phyloP scores from a whole-genome alignment of 2,797 vertebrate species.

The Lacerta bilineata region DNA sequence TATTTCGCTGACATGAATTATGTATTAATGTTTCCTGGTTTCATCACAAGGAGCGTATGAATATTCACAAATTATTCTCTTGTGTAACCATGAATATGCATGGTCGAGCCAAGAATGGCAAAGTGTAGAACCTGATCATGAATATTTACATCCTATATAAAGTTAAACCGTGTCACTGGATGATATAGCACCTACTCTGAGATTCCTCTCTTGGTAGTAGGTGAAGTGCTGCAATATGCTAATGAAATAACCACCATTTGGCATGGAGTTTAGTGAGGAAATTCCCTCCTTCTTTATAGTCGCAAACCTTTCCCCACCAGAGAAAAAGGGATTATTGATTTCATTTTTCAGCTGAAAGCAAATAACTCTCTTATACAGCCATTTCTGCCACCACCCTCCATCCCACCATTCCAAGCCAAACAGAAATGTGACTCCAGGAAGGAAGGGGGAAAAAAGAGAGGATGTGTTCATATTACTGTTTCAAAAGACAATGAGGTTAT shows the following conservation, averaged over 20 bases:
- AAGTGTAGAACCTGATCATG: constrained; percentile 4
- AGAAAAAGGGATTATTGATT: constrained; percentile 17
- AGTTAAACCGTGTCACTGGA: constrained; percentile 24
- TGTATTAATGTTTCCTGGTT: constrained; percentile 32
- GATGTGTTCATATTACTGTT: not conserved
- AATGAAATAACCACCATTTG: not conserved
- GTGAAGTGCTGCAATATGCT: constrained; percentile 1
- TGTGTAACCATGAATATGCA: constrained; percentile 27
- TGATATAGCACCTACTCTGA: not conserved
- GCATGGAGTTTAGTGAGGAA: not conserved
- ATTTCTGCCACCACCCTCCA: constrained; percentile 8
- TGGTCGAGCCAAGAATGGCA: constrained; percentile 29
- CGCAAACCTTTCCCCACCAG: constrained; percentile 1
- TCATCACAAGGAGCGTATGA: constrained; percentile 22
- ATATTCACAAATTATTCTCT: constrained; percentile 29
- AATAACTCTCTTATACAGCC: not conserved
- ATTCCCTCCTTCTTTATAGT: not conserved
- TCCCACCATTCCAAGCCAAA: constrained; percentile 1
- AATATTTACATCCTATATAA: not conserved
- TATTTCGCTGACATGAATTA: constrained; percentile 18
- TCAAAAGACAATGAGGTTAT: too few species aligned
- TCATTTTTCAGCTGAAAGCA: constrained; percentile 30
- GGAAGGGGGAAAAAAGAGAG: too few species aligned
- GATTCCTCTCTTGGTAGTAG: constrained; percentile 4
- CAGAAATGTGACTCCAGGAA: not conserved